phyloP scores from a whole-genome alignment of 2,113 vertebrate genomes.

The Micronycteris hirsuta region DNA sequence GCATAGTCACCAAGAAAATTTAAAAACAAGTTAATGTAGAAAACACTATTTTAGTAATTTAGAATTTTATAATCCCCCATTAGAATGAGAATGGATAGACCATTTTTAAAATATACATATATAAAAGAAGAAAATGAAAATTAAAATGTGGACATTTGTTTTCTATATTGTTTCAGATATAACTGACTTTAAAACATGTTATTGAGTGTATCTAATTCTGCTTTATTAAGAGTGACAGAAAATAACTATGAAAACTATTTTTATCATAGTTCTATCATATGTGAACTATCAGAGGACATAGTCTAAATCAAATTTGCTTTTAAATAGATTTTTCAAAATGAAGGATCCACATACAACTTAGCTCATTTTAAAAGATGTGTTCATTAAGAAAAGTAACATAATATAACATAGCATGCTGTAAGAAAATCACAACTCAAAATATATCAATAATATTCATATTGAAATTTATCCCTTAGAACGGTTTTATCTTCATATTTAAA shows the following conservation, averaged over 20 bases:
- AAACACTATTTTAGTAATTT: not conserved
- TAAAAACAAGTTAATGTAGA: not conserved
- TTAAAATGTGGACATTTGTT: not conserved
- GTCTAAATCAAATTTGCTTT: conserved; percentile 54
- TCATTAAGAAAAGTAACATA: not conserved
- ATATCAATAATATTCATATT: not conserved
- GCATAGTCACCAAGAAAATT: not conserved
- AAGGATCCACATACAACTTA: not conserved
- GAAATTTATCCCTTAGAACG: not conserved
- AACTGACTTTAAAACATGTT: conserved; percentile 71
- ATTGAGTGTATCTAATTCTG: conserved; percentile 68
- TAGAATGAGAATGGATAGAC: not conserved
- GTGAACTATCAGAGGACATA: conserved; percentile 57
- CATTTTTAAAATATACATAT: not conserved
- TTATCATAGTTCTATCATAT: conserved; percentile 39
- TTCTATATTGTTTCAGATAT: not conserved
- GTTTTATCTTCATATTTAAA: not conserved
- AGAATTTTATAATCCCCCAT: not conserved
- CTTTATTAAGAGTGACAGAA: conserved; percentile 72
- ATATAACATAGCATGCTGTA: not conserved
- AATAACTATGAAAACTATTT: conserved; percentile 69
- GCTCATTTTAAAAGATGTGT: not conserved
- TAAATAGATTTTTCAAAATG: conserved; percentile 51
- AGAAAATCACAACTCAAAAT: not conserved
- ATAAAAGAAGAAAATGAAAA: conserved; percentile 17